Percentiles rank a stretch among this genome's conserved stretches.
These are phyloP conservation scores for Leptinotarsa peninsularis DNA, from an alignment of 2,888 invertebrate species.

Conservation along the genomic window DNA sequence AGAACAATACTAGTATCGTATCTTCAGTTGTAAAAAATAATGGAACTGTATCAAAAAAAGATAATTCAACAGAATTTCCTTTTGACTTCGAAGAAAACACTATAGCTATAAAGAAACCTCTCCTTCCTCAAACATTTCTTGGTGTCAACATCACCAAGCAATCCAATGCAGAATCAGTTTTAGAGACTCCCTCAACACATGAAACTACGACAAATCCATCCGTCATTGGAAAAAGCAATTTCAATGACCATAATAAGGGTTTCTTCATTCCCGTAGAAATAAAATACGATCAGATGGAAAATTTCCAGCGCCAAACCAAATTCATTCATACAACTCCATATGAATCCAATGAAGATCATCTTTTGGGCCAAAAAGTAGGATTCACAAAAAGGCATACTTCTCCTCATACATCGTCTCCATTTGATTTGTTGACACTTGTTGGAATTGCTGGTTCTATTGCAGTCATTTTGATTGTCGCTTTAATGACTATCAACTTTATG, in stretches of 20 bases:
- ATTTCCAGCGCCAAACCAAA: not conserved
- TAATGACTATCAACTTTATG: slow-evolving; percentile 65
- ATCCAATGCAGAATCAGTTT: not conserved
- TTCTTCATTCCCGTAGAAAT: slow-evolving; percentile 39
- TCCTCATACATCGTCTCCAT: slow-evolving; percentile 34
- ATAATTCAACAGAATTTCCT: not conserved
- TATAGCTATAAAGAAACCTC: too few species aligned
- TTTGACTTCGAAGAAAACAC: too few species aligned
- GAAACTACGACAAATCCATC: not conserved
- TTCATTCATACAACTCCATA: not conserved
- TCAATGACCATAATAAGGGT: slow-evolving; percentile 23
- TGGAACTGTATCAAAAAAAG: not conserved
- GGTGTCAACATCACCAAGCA: not conserved
- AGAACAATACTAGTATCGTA: not conserved
- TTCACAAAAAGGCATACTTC: slow-evolving; percentile 24
- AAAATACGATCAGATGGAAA: slow-evolving; percentile 29
- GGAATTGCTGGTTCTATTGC: slow-evolving; percentile 70
- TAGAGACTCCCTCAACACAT: not conserved
- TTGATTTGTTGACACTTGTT: slow-evolving; percentile 67
- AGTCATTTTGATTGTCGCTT: slow-evolving; percentile 68
- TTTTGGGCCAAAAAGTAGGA: slow-evolving; percentile 21
- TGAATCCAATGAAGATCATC: slow-evolving; percentile 1
- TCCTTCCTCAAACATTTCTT: not conserved
- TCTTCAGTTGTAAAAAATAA: not conserved
- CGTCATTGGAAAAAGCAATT: slow-evolving; percentile 7